These are phyloP conservation scores for Salminus brasiliensis DNA, from an alignment of 2,113 vertebrate species.

Conservation along the genomic window DNA sequence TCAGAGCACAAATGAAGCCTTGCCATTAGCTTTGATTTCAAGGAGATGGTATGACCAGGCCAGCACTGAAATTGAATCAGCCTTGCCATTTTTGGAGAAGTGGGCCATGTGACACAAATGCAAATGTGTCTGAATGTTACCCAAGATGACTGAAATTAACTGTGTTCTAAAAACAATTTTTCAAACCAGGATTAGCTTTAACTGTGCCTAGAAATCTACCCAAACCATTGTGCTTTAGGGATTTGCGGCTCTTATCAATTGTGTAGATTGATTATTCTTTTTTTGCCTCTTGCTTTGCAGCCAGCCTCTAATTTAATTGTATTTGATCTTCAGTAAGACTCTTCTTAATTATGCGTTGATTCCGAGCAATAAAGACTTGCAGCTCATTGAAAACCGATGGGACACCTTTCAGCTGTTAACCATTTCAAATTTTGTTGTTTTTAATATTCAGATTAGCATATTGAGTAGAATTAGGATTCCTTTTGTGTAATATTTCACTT, in stretches of 20 bases:
- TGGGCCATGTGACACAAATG: not conserved
- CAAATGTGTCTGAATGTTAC: not conserved
- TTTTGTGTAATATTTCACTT: not conserved
- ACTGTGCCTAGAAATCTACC: not conserved
- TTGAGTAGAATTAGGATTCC: not conserved
- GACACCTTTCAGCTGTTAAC: not conserved
- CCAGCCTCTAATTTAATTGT: slow-evolving; percentile 28
- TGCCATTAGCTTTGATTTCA: not conserved
- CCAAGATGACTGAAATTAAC: not conserved
- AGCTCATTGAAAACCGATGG: not conserved
- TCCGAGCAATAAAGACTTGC: slow-evolving; percentile 37
- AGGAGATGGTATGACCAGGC: not conserved
- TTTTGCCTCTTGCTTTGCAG: slow-evolving; percentile 1
- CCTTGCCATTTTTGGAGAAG: not conserved
- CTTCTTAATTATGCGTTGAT: slow-evolving; percentile 23
- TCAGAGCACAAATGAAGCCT: not conserved
- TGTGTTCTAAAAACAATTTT: not conserved
- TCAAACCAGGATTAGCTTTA: not conserved
- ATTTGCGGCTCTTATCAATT: slow-evolving; percentile 1
- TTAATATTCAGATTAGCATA: not conserved
- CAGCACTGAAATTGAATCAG: slow-evolving; percentile 5
- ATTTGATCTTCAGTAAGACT: too few relatives aligned
- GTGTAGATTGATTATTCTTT: slow-evolving; percentile 26
- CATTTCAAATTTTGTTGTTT: not conserved
- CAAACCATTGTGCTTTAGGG: not conserved